Conservation (phyloP, 2,113 vertebrate genomes). For the Prinia subflava region DNA sequence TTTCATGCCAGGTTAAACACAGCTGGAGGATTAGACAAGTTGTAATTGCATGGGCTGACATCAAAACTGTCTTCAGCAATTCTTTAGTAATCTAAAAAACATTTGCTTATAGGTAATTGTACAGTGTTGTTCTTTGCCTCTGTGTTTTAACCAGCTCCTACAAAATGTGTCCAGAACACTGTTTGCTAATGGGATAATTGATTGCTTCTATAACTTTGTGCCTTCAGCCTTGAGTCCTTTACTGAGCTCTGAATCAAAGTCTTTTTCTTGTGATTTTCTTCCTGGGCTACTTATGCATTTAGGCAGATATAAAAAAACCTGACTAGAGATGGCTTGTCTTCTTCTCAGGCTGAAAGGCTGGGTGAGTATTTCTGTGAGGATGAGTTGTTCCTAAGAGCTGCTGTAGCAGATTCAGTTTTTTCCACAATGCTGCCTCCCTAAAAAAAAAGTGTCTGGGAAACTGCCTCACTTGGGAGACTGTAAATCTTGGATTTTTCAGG, state of each 20-base stretch:
- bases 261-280: not conserved
- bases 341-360: not conserved
- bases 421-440: not conserved
- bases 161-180: not conserved
- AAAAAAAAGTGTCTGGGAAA: not conserved
- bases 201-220: not conserved
- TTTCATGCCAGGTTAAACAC: not conserved
- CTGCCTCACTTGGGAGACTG: not conserved
- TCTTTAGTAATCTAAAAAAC: not conserved
- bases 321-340: accelerated
- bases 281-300: accelerated
- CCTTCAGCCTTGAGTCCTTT: not conserved
- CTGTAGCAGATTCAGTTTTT: not conserved
- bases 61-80: not conserved
- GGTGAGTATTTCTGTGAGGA: not conserved
- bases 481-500: not conserved
- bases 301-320: not conserved
- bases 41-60: not conserved
- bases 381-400: not conserved
- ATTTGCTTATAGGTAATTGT: not conserved
- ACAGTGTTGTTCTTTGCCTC: not conserved
- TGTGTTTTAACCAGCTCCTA: not conserved
- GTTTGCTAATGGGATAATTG: not conserved
- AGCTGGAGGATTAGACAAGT: not conserved
- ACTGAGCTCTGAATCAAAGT: accelerated